Evolutionary conservation across 1,140 invertebrate species (phyloP).

Genomic region (Drosophila parvula): DNA sequence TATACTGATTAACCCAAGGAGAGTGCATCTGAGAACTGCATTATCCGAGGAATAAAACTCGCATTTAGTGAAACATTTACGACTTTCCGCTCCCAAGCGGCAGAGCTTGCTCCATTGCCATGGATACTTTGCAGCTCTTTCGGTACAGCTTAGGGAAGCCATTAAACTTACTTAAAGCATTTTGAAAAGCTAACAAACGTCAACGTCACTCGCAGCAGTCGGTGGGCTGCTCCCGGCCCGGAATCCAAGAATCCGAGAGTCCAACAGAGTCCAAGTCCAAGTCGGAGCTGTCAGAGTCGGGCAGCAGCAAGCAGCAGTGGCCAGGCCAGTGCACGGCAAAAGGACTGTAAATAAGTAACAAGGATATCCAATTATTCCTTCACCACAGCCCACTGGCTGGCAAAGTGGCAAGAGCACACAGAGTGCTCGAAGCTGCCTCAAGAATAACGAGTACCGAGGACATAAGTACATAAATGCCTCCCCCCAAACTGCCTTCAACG

Average conservation of each 20-base stretch:
- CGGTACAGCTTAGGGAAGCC: conserved; percentile 67
- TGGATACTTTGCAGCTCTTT: conserved; percentile 56
- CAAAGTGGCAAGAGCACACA: background rate
- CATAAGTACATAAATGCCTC: conserved; percentile 46
- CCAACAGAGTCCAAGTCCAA: conserved; percentile 29
- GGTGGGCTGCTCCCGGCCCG: background rate
- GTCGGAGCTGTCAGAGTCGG: conserved; percentile 32
- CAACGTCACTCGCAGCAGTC: conserved; percentile 64
- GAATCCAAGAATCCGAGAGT: conserved; percentile 9
- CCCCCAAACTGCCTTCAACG: conserved; percentile 12
- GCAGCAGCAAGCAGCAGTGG: conserved; percentile 27
- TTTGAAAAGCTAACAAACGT: conserved; percentile 73
- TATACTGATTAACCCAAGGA: conserved; percentile 9
- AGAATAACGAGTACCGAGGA: conserved; percentile 2
- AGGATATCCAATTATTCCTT: conserved; percentile 81
- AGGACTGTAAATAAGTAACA: conserved; percentile 73
- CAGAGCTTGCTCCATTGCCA: conserved; percentile 18
- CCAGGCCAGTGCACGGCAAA: conserved; percentile 41
- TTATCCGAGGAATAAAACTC: background rate
- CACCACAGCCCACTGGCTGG: conserved; percentile 34
- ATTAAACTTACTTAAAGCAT: conserved; percentile 80
- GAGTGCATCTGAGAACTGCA: conserved; percentile 19
- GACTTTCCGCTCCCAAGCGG: conserved; percentile 15
- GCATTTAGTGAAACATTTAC: conserved; percentile 40
- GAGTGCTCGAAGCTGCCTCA: background rate